Conservation (phyloP, 2,113 vertebrate species). For the Melanerpes aurifrons region DNA sequence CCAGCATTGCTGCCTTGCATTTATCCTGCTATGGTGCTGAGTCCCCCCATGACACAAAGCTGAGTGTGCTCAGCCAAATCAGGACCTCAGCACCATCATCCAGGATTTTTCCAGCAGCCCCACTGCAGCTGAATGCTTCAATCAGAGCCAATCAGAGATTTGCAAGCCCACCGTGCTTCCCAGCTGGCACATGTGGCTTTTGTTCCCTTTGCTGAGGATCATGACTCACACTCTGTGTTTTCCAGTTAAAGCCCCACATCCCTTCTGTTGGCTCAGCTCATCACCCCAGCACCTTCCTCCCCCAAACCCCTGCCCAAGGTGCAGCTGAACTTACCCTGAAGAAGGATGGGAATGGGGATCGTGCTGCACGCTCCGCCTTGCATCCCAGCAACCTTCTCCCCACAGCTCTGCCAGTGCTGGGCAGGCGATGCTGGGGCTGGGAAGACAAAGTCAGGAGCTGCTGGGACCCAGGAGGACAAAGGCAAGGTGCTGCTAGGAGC, state of each 20-base stretch:
- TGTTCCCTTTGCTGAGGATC: neutral
- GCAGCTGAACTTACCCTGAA: neutral
- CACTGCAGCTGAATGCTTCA: conserved; percentile 20
- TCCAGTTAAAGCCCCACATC: neutral
- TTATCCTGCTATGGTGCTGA: fast-evolving
- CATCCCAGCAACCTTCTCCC: neutral
- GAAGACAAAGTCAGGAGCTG: neutral
- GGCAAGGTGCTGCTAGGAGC: neutral
- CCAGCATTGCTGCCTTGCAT: neutral
- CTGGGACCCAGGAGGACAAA: neutral
- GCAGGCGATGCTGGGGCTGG: neutral
- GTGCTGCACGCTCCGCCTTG: fast-evolving
- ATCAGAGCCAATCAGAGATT: conserved; percentile 47
- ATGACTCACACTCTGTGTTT: conserved; percentile 20
- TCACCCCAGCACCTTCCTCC: neutral
- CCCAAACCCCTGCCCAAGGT: fast-evolving
- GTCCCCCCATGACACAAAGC: fast-evolving
- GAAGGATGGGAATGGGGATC: neutral
- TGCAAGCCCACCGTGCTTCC: neutral
- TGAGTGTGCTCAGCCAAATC: neutral
- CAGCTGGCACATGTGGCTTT: conserved; percentile 5
- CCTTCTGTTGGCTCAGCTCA: neutral
- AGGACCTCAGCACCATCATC: neutral
- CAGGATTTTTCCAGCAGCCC: conserved; percentile 21
- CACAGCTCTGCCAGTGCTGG: neutral